Evolutionary conservation across 2,797 vertebrate species (phyloP), one percentile per base, ranked within the genome.

Genomic region (Gambelia wislizenii): DNA sequence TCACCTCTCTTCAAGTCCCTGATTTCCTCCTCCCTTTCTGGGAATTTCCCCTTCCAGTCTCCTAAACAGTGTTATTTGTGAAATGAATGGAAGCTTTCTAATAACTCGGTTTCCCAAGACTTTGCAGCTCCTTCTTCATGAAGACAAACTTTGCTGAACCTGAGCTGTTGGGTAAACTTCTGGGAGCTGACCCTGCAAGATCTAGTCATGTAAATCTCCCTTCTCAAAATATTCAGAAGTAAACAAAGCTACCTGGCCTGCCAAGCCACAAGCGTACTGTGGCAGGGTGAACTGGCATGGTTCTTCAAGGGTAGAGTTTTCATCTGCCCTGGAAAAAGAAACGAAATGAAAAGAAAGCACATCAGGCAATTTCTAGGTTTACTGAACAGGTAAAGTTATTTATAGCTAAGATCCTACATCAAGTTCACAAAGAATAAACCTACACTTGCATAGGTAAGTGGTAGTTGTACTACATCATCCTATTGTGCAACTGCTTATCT

Each of bases 211-310:
- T 6, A 16, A 52, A 27, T 39, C 3, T 6, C 13, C 16, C 25
- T 67, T n/a, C 76, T 64, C 9, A 6, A 39, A 14, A 14, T 69
- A 75, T 54, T 42, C 12, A 69, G 25, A 77, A 39, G 10, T 2
- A 3, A 30, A 16, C 27, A 69, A 27, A 18, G 22, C 56, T 88
- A 83, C 25, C 42, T 79, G 67, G 87, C 89, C 75, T 93, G 92
- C 93, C 0, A 13, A 36, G 20, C 91, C 87, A n/a, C 95, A 95
- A 1, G 90, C 92, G 0, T 94, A 94, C 56, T 94, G 92, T 2
- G 1, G 52, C 74, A 95, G 54, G 1, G 92, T 61, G 16, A 83
- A 84, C 0, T 20, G 12, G 86, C 94, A 94, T 74, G 75, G 44
- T 87, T 90, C 67, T 64, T 36, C 42, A 56, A 92, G 49, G 25